Evolutionary conservation across 2,797 vertebrate species (phyloP), one percentile per base, ranked within the genome.

Genomic region (Crenichthys baileyi): DNA sequence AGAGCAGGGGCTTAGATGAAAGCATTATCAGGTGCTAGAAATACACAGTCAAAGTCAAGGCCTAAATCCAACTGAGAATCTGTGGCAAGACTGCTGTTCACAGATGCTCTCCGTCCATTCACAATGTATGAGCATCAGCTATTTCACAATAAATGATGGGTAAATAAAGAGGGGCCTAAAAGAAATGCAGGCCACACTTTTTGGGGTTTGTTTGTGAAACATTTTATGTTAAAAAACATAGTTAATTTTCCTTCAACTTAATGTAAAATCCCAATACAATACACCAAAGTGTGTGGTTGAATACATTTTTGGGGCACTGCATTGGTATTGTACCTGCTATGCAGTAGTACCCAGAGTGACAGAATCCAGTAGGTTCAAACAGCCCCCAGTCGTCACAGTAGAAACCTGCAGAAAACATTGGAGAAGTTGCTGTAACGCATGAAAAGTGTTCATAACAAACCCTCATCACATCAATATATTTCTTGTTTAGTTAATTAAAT

Each of bases 351-450:
- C 97, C 96, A 63, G 95, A 93, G 79, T 96, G 95, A 87, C 96
- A 97, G 70, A 90, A 94, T 24, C 96, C 96, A 77, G 94, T 95
- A 39, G 97, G 95, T 86, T 95, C 95, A 80, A 96, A 94, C 26
- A 96, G 92, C 71, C 96, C 96, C 96, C 96, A 96, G 55, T 96
- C 96, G 78, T 96, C 96, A 93, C 97, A 97, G 90, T 94, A 97
- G 92, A 95, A 94, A 31, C 96, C 96, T 97, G 86, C 73, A 68
- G 4, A 80, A 87, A 88, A 83, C 55, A 88, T 39, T 80, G 83
- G 7, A 73, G 31, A 22, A 83, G 56, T 12, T 76, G 55, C 1
- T 82, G n/a, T 56, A 67, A 82, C 9, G 15, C 56, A 39, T 46
- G 2, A 13, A 44, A 31, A 74, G 2, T 70, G 5, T 73, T 67